These are phyloP conservation scores for Gymnocephalus cernua DNA, from an alignment of 2,113 vertebrate species.

Conservation along the genomic window DNA sequence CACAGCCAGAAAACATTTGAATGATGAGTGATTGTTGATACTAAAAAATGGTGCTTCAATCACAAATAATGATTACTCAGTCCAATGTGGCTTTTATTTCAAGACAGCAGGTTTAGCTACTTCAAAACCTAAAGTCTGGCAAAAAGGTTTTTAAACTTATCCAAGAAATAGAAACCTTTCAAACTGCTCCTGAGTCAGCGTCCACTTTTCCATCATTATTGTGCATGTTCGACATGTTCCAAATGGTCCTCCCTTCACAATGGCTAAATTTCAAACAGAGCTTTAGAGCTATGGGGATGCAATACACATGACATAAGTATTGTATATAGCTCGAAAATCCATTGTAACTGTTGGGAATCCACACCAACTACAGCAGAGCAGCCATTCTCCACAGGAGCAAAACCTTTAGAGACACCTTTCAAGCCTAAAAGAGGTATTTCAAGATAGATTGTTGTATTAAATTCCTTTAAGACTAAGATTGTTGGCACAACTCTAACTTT, in stretches of 20 bases:
- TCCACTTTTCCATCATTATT: not conserved
- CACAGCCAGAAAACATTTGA: constrained; percentile 8
- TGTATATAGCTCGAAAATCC: not conserved
- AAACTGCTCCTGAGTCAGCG: not conserved
- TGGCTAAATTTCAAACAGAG: not conserved
- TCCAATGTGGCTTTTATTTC: constrained; percentile 3
- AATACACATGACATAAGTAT: not conserved
- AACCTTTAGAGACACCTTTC: not conserved
- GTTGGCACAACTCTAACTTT: not conserved
- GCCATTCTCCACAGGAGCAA: not conserved
- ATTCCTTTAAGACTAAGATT: not conserved
- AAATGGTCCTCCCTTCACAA: not conserved
- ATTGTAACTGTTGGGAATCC: not conserved
- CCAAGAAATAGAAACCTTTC: not conserved
- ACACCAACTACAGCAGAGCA: not conserved
- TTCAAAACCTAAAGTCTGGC: not conserved
- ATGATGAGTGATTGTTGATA: constrained; percentile 16
- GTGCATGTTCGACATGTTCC: not conserved
- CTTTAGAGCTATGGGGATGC: not conserved
- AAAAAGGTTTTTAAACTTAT: not conserved
- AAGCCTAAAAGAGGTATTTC: not conserved
- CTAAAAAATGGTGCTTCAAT: constrained; percentile 33
- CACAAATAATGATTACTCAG: constrained; percentile 14
- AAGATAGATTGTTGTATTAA: not conserved
- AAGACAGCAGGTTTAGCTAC: not conserved